Evolutionary conservation across 1,140 invertebrate species (phyloP).

Genomic region (Ruditapes philippinarum): DNA sequence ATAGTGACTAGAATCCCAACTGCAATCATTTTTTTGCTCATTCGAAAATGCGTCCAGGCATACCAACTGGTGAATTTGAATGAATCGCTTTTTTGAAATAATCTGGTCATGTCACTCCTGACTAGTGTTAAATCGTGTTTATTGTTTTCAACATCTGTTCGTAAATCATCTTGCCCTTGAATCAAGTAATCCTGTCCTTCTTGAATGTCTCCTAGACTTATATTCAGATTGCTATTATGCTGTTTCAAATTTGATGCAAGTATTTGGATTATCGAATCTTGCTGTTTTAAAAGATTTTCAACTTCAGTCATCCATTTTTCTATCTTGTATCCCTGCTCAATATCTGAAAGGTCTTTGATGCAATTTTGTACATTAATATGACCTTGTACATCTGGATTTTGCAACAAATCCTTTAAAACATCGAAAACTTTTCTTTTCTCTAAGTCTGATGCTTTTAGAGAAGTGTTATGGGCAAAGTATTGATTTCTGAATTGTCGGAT

Average conservation of each 20-base stretch:
- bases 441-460: neutral
- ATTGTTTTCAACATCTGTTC: no score
- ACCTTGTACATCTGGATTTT: neutral
- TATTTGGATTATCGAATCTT: neutral
- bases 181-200: no score
- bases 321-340: neutral
- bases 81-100: no score
- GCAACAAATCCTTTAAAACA: neutral
- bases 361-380: neutral
- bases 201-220: no score
- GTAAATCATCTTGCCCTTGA: no score
- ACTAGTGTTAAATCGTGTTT: no score
- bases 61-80: no score
- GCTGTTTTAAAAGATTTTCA: neutral
- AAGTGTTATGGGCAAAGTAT: neutral
- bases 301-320: neutral
- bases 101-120: no score
- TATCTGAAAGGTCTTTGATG: neutral
- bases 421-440: neutral
- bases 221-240: no score
- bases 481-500: conserved; percentile 3
- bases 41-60: no score
- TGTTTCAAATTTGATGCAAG: neutral
- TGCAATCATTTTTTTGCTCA: no score
- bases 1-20: no score